These are phyloP conservation scores for Heliconius erato DNA, from an alignment of 2,888 invertebrate genomes.

Conservation along the genomic window DNA sequence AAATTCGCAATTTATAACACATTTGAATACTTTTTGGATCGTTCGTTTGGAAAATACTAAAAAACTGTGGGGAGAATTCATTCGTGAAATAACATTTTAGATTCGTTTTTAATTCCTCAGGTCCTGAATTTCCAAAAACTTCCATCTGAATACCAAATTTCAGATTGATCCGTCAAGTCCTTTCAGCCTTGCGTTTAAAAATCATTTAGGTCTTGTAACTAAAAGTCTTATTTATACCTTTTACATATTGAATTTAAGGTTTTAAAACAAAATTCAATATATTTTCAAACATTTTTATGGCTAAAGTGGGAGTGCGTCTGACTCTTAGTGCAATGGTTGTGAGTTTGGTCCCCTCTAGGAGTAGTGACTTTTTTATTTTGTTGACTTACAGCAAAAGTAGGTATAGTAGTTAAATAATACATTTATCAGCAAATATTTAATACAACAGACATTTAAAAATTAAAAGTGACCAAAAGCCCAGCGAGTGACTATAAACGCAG, in stretches of 20 bases:
- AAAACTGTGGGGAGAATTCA: neutral
- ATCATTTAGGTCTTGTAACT: neutral
- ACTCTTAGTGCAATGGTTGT: neutral
- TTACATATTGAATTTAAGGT: neutral
- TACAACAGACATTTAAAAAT: neutral
- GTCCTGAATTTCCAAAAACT: neutral
- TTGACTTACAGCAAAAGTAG: no score
- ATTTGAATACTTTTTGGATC: neutral
- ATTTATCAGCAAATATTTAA: no score
- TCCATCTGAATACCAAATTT: conserved; percentile 9
- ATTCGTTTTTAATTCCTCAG: neutral
- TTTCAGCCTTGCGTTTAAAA: neutral
- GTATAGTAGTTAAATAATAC: neutral
- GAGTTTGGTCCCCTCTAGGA: neutral
- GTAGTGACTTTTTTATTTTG: neutral
- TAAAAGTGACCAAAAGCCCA: neutral
- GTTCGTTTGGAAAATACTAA: neutral
- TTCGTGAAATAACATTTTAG: neutral
- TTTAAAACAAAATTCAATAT: neutral
- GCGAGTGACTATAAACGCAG: no score
- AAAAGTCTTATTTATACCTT: neutral
- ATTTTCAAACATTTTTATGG: neutral
- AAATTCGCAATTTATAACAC: no score
- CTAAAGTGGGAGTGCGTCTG: neutral
- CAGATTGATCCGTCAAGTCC: neutral